Evolutionary conservation across 2,888 invertebrate genomes (phyloP).

Genomic region (Eulithis prunata): DNA sequence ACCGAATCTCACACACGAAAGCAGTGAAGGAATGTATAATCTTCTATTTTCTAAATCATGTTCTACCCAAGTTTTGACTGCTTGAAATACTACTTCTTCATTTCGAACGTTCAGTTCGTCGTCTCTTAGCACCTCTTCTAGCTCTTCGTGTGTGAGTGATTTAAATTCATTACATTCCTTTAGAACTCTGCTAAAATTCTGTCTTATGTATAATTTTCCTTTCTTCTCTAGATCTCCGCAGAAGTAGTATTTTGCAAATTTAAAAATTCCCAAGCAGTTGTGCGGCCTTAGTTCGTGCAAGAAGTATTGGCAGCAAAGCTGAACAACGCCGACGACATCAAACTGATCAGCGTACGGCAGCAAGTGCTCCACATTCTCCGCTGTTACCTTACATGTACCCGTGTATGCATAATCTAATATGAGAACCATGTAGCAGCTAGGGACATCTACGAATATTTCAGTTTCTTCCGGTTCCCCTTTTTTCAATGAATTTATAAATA

Average conservation of each 20-base stretch:
- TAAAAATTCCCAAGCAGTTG: slow-evolving; percentile 89
- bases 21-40: slow-evolving; percentile 82
- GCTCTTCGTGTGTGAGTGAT: slow-evolving; percentile 84
- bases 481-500: slow-evolving; percentile 88
- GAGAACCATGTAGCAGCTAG: slow-evolving; percentile 84
- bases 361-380: slow-evolving; percentile 88
- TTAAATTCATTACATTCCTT: slow-evolving; percentile 87
- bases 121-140: slow-evolving; percentile 86
- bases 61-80: slow-evolving; percentile 89
- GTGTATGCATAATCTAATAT: slow-evolving; percentile 91
- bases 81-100: slow-evolving; percentile 90
- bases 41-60: slow-evolving; percentile 82
- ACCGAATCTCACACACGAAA: slow-evolving; percentile 87
- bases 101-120: slow-evolving; percentile 89
- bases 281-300: slow-evolving; percentile 85
- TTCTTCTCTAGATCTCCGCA: slow-evolving; percentile 87
- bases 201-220: slow-evolving; percentile 84
- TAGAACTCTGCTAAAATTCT: slow-evolving; percentile 85
- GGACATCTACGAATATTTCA: slow-evolving; percentile 85
- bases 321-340: slow-evolving; percentile 89
- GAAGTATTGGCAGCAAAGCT: slow-evolving; percentile 88
- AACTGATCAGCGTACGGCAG: slow-evolving; percentile 89
- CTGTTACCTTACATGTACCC: slow-evolving; percentile 86
- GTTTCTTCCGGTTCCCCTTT: slow-evolving; percentile 85
- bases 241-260: slow-evolving; percentile 88